Base-by-base conservation (phyloP, 2,113 vertebrate genomes). In the Lagopus muta region DNA sequence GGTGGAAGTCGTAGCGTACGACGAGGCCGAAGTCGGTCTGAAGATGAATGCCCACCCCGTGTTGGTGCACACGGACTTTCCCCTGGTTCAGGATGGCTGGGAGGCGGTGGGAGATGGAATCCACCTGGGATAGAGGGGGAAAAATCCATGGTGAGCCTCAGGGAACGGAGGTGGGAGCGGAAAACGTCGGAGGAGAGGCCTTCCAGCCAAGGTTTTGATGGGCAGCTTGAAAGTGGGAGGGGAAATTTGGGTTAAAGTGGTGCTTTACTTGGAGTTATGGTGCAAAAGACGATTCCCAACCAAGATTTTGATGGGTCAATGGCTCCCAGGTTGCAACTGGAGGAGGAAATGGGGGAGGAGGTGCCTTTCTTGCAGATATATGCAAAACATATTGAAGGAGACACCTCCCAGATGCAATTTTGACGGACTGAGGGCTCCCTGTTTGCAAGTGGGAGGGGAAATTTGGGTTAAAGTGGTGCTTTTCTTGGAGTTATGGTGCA, bases 1-100 rank as follows among this genome's bases (percentile, higher is more conserved):
- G 96, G 45, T 47, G 0, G 4, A 98, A 94, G 93, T 98, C 96
- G 0, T 98, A 98, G 64, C 22, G 70, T 48, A 98, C 10, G 4
- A 58, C 0, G 10, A 98, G 87, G n/a, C 97, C 98, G 0, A 98
- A 97, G 82, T 80, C 52, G 0, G 97, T 97, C 21, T 92, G 64
- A 2, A 98, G 88, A 4, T 95, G 79, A 1, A 89, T 20, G 1
- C 96, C 88, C 0, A 34, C 8, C 5, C 97, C 98, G 0, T 97
- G 97, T 43, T 80, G 90, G 60, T 45, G 94, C 13, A 93, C 70
- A 0, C 64, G 89, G 61, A 98, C n/a, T 15, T 6, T 52, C 3
- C 97, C 96, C 1, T 90, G 2, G 0, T 20, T 86, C 60, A 98
- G 76, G 52, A 58, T 72, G 82, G 89, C 43, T 0, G 97, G 98